Percentiles rank a stretch among this genome's conserved stretches.
Evolutionary conservation across 1,140 invertebrate species (phyloP).

Genomic region (Conopomorpha cramerella): DNA sequence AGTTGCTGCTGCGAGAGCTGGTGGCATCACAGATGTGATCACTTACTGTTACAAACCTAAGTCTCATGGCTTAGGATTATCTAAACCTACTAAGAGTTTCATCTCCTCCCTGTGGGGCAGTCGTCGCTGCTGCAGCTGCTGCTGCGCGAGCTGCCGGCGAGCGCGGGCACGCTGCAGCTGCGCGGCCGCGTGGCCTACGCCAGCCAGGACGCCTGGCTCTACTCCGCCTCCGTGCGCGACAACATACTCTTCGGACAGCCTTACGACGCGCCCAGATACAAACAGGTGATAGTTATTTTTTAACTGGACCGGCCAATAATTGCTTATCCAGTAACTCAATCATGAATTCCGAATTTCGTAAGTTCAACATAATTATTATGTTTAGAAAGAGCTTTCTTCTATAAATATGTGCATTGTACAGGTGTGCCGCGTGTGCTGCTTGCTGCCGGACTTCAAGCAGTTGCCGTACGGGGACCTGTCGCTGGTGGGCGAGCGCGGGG

Average conservation of each 20-base stretch:
- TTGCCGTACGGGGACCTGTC: slow-evolving; percentile 75
- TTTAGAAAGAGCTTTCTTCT: not conserved
- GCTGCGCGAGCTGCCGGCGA: slow-evolving; percentile 69
- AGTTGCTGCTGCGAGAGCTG: too few species aligned
- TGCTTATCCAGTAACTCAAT: too few species aligned
- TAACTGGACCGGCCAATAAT: too few species aligned
- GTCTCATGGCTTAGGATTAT: too few species aligned
- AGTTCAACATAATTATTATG: not conserved
- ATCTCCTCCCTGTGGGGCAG: too few species aligned
- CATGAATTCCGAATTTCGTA: too few species aligned
- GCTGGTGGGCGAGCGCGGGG: slow-evolving; percentile 80
- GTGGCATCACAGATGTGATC: too few species aligned
- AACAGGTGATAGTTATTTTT: too few species aligned
- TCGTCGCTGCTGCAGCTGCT: slow-evolving; percentile 74
- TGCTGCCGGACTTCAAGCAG: slow-evolving; percentile 71
- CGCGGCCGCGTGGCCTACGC: slow-evolving; percentile 72
- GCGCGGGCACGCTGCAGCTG: slow-evolving; percentile 64
- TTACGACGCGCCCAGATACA: slow-evolving; percentile 72
- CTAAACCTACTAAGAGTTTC: too few species aligned
- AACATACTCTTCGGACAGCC: slow-evolving; percentile 82
- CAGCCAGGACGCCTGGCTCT: slow-evolving; percentile 79
- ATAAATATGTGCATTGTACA: slow-evolving; percentile 11
- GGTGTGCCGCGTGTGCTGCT: slow-evolving; percentile 64
- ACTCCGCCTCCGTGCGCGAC: slow-evolving; percentile 68
- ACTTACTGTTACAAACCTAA: too few species aligned